These are phyloP conservation scores for Embiotoca jacksoni DNA, from an alignment of 2,113 vertebrate species.

Conservation along the genomic window DNA sequence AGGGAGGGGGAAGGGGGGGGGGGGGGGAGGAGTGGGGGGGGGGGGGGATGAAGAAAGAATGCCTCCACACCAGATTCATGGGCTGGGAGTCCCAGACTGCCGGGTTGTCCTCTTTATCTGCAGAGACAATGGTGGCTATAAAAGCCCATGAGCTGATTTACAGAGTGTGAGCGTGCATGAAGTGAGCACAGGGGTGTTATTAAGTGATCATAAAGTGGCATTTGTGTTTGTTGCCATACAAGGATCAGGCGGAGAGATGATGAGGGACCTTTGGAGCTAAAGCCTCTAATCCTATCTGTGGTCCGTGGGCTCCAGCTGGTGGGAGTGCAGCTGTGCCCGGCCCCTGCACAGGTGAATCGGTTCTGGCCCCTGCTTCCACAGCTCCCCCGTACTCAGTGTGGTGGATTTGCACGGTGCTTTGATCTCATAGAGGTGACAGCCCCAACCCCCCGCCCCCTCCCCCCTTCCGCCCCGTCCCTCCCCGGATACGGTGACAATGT, in stretches of 20 bases:
- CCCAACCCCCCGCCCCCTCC: constrained; percentile 22
- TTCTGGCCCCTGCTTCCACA: constrained; percentile 22
- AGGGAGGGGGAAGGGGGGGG: background rate
- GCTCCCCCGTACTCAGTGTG: constrained; percentile 41
- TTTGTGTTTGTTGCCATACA: constrained; percentile 67
- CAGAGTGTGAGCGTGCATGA: constrained; percentile 34
- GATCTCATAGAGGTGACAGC: constrained; percentile 63
- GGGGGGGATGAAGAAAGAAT: constrained; percentile 37
- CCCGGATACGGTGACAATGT: constrained; percentile 48
- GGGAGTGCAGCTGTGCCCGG: constrained; percentile 63
- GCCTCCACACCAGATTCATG: constrained; percentile 70
- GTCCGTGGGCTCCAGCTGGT: constrained; percentile 66
- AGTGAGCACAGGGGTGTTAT: constrained; percentile 59
- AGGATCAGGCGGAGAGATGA: constrained; percentile 67
- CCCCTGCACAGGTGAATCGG: constrained; percentile 67
- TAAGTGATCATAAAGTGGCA: constrained; percentile 71
- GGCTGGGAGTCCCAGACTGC: constrained; percentile 67
- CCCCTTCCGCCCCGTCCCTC: background rate
- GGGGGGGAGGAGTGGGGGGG: no score
- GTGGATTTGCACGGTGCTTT: constrained; percentile 68
- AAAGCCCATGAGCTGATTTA: constrained; percentile 71
- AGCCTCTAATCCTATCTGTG: constrained; percentile 77
- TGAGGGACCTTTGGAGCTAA: constrained; percentile 75
- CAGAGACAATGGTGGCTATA: constrained; percentile 71
- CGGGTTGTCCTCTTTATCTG: constrained; percentile 67